phyloP scores from a whole-genome alignment of 2,888 invertebrate species.

The Erebia palarica region DNA sequence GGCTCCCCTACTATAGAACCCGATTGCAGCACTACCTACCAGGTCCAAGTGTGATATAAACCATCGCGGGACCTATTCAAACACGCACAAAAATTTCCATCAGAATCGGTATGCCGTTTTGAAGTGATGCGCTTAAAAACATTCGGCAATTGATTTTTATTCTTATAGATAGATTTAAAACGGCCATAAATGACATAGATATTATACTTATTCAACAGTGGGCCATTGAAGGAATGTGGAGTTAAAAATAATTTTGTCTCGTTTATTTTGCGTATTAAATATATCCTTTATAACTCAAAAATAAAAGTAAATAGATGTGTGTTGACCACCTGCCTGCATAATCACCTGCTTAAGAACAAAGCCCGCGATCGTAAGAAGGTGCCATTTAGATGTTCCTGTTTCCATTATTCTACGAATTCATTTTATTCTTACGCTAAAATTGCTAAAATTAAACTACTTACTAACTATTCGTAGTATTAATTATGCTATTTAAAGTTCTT shows the following conservation, averaged over 20 bases:
- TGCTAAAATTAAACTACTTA: too few species aligned
- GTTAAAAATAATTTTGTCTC: conserved; percentile 21
- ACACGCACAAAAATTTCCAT: too few species aligned
- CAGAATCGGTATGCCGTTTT: too few species aligned
- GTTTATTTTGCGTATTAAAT: conserved; percentile 26
- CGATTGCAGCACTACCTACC: too few species aligned
- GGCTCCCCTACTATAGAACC: too few species aligned
- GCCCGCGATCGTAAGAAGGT: conserved; percentile 29
- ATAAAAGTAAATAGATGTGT: conserved; percentile 58
- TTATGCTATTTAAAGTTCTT: too few species aligned
- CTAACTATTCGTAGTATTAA: too few species aligned
- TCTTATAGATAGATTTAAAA: neutral
- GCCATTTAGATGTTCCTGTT: conserved; percentile 32
- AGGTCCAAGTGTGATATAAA: too few species aligned
- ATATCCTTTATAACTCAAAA: conserved; percentile 22
- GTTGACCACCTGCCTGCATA: conserved; percentile 63
- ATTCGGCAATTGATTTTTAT: too few species aligned
- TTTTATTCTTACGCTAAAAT: neutral
- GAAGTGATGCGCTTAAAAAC: too few species aligned
- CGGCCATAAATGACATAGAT: neutral
- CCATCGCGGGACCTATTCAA: too few species aligned
- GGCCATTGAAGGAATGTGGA: conserved; percentile 5
- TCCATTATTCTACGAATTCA: conserved; percentile 35
- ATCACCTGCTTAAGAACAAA: conserved; percentile 63
- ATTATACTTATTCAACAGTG: neutral